These are phyloP conservation scores for Myotis pilosus DNA, from an alignment of 2,797 vertebrate genomes.

Conservation along the genomic window DNA sequence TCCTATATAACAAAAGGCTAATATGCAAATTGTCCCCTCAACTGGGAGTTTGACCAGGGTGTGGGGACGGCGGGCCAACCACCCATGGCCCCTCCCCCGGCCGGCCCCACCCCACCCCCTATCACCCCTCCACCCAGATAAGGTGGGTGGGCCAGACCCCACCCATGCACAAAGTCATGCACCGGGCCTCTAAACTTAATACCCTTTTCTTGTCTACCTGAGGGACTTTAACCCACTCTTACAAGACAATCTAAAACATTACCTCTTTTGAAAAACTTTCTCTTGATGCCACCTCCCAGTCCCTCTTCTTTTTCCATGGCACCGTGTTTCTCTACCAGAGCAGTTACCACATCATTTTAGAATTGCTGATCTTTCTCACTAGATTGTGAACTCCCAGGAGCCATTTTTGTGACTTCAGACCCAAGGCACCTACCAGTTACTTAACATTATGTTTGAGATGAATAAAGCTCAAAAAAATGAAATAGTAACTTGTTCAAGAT, in stretches of 20 bases:
- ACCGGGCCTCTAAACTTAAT: neutral
- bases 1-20: too few relatives aligned
- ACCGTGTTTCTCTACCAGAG: neutral
- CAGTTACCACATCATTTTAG: neutral
- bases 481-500: slow-evolving; percentile 42
- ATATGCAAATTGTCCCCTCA: too few relatives aligned
- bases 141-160: too few relatives aligned
- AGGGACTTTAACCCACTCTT: neutral
- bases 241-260: neutral
- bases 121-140: too few relatives aligned
- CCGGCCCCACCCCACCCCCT: too few relatives aligned
- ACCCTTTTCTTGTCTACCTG: neutral
- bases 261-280: slow-evolving; percentile 5
- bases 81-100: too few relatives aligned
- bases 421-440: slow-evolving; percentile 21
- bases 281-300: neutral
- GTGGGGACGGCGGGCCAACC: too few relatives aligned
- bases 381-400: slow-evolving; percentile 1
- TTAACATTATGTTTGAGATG: slow-evolving; percentile 53
- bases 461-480: slow-evolving; percentile 52
- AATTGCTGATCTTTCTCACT: slow-evolving; percentile 33
- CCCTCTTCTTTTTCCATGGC: neutral
- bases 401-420: slow-evolving; percentile 26
- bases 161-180: too few relatives aligned
- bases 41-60: too few relatives aligned